Percentiles rank a stretch among this genome's conserved stretches.
phyloP scores from a whole-genome alignment of 1,140 invertebrate genomes.

The Macrosteles quadrilineatus region DNA sequence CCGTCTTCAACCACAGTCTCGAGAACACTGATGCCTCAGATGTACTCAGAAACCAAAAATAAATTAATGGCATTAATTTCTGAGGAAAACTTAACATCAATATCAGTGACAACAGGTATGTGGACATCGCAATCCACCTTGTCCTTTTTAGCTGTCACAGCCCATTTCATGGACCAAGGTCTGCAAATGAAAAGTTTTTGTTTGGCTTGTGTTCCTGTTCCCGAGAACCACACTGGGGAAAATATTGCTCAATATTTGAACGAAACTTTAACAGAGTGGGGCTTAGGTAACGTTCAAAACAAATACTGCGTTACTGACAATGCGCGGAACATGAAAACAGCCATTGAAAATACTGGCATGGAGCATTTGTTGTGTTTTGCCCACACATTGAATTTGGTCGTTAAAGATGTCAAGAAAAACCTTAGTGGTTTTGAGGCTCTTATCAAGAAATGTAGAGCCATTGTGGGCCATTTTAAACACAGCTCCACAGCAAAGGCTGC shows the following conservation, averaged over 20 bases:
- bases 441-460: neutral
- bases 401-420: neutral
- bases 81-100: neutral
- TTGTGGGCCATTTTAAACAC: conserved; percentile 25
- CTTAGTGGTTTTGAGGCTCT: neutral
- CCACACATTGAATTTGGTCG: neutral
- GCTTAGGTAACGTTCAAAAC: neutral
- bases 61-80: neutral
- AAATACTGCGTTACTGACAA: neutral
- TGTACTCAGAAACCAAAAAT: neutral
- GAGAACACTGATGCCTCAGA: neutral
- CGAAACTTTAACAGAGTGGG: neutral
- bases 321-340: neutral
- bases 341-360: neutral
- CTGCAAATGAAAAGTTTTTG: neutral
- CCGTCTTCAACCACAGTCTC: neutral
- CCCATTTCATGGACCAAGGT: neutral
- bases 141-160: neutral
- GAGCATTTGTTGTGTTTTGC: neutral
- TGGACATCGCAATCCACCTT: neutral
- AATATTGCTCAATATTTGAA: neutral
- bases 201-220: neutral
- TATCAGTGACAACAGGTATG: neutral
- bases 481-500: conserved; percentile 20
- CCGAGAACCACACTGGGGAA: neutral